These are phyloP conservation scores for Azorinus chamasolen DNA, from an alignment of 2,888 invertebrate genomes.

Conservation along the genomic window DNA sequence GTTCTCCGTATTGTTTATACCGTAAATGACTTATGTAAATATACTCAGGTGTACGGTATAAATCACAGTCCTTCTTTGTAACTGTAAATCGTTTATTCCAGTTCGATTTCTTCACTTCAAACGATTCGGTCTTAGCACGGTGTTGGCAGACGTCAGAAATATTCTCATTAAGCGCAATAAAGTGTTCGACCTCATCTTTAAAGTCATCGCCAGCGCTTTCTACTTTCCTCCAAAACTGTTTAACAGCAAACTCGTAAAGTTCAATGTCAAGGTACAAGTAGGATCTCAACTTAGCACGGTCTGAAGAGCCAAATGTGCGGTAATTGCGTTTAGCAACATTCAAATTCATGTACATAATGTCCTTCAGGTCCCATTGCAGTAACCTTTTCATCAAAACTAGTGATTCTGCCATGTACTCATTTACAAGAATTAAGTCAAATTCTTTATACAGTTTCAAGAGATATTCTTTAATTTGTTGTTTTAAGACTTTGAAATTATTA, in stretches of 20 bases:
- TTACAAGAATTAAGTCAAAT: slow-evolving; percentile 66
- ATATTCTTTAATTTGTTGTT: slow-evolving; percentile 40
- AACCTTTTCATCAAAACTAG: slow-evolving; percentile 64
- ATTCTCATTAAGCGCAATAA: too few relatives aligned
- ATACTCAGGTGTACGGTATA: too few relatives aligned
- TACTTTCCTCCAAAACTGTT: slow-evolving; percentile 20
- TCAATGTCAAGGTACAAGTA: slow-evolving; percentile 48
- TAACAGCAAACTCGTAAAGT: slow-evolving; percentile 29
- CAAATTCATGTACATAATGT: slow-evolving; percentile 59
- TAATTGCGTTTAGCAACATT: neutral
- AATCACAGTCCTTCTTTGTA: too few relatives aligned
- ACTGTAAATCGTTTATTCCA: too few relatives aligned
- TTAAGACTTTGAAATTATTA: slow-evolving; percentile 24
- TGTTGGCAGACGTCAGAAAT: too few relatives aligned
- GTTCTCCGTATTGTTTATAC: too few relatives aligned
- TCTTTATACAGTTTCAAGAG: slow-evolving; percentile 49
- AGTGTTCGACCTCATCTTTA: slow-evolving; percentile 38
- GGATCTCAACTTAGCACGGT: slow-evolving; percentile 18
- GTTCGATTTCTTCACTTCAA: too few relatives aligned
- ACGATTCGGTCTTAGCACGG: too few relatives aligned
- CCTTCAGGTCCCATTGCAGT: slow-evolving; percentile 56
- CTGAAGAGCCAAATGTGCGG: slow-evolving; percentile 18
- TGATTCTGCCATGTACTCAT: slow-evolving; percentile 68
- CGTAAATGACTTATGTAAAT: too few relatives aligned
- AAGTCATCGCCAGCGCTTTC: slow-evolving; percentile 25